Evolutionary conservation across 2,888 invertebrate species (phyloP).

Genomic region (Lasius fuliginosus): DNA sequence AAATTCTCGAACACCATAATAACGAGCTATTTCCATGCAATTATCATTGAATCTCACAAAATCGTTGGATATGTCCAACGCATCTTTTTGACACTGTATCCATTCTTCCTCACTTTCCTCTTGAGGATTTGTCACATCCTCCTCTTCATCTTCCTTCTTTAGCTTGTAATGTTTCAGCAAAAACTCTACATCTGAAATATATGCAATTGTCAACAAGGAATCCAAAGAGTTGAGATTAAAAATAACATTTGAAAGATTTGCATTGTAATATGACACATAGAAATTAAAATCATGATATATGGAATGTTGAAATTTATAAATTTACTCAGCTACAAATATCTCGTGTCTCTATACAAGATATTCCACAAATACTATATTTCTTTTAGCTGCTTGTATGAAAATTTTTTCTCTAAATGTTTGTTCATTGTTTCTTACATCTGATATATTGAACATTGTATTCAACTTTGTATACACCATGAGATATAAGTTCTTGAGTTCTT

Average conservation of each 20-base stretch:
- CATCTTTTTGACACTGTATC: slow-evolving; percentile 87
- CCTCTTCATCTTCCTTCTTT: slow-evolving; percentile 74
- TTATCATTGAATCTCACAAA: slow-evolving; percentile 87
- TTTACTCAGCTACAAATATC: not conserved
- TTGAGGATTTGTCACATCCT: slow-evolving; percentile 69
- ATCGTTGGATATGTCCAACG: slow-evolving; percentile 88
- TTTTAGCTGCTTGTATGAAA: not conserved
- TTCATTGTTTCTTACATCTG: not conserved
- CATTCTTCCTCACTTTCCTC: slow-evolving; percentile 79
- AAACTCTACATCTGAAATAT: slow-evolving; percentile 83
- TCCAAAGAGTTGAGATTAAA: not conserved
- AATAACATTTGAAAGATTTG: not conserved
- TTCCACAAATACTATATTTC: not conserved
- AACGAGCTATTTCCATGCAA: slow-evolving; percentile 88
- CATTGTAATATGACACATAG: too few species aligned
- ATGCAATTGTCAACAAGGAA: not conserved
- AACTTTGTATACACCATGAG: not conserved
- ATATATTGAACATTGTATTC: not conserved
- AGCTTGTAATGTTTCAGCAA: slow-evolving; percentile 83
- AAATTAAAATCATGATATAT: not conserved
- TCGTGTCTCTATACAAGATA: not conserved
- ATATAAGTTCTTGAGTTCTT: not conserved
- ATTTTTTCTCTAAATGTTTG: not conserved
- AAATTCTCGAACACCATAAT: slow-evolving; percentile 95
- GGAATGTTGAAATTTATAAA: slow-evolving; percentile 1